A percentile compares a stretch with the other conserved stretches of the same genome.
Conservation (phyloP, 2,797 vertebrate species). For the Sorex maritimensis region DNA sequence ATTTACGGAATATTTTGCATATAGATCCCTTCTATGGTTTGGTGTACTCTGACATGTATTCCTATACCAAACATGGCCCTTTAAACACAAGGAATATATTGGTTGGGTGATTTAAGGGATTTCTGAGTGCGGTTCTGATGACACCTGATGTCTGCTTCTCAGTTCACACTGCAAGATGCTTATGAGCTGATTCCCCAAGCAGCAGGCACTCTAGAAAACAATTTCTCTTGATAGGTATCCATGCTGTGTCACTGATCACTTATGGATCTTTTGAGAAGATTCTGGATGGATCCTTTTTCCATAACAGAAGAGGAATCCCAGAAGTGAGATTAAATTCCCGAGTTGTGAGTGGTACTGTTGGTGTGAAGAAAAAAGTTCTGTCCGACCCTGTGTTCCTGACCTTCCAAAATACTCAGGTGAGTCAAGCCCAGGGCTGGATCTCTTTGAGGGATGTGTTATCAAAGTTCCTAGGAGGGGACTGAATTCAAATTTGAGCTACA, state of each 20-base stretch:
- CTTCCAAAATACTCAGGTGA: constrained; percentile 90
- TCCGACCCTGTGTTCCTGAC: constrained; percentile 88
- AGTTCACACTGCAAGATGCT: neutral
- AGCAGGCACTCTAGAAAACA: neutral
- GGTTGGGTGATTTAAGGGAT: neutral
- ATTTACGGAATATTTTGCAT: neutral
- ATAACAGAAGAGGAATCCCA: neutral
- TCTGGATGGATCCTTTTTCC: constrained; percentile 76
- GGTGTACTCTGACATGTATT: neutral
- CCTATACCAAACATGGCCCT: neutral
- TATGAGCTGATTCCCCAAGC: too few relatives aligned
- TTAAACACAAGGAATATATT: neutral
- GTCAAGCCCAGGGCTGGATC: neutral
- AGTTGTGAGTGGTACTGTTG: constrained; percentile 90
- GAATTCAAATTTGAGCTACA: neutral
- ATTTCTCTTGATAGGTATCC: constrained; percentile 15
- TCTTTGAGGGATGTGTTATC: neutral
- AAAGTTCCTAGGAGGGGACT: neutral
- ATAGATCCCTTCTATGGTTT: neutral
- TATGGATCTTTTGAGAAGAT: constrained; percentile 36
- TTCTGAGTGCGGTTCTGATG: neutral
- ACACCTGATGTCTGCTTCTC: neutral
- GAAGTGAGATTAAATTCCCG: constrained; percentile 90
- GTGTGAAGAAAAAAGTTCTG: constrained; percentile 88
- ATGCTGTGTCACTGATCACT: constrained; percentile 18